Evolutionary conservation across 1,140 invertebrate species (phyloP).

Genomic region (Zaprionus africanus): DNA sequence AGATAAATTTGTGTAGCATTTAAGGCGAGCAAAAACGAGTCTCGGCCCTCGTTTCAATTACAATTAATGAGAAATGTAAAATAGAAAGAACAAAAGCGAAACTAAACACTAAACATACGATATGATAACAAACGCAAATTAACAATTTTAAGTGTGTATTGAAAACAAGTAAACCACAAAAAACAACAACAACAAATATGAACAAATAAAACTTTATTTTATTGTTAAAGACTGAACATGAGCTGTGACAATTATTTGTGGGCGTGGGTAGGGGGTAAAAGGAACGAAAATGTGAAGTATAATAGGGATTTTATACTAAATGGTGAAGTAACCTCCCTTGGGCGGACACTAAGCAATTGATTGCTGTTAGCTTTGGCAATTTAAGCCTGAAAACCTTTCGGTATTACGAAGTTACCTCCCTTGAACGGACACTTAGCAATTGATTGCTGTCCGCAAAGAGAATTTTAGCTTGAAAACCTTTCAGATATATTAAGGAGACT

Average conservation of each 20-base stretch:
- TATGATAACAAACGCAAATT: constrained; percentile 14
- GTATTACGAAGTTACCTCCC: too few species aligned
- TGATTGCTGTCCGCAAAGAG: too few species aligned
- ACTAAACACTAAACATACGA: constrained; percentile 3
- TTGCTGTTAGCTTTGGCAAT: too few species aligned
- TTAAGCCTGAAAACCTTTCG: too few species aligned
- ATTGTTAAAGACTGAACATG: constrained; percentile 78
- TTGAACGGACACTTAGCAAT: too few species aligned
- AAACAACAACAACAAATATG: constrained; percentile 57
- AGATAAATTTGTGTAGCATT: background rate
- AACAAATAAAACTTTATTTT: constrained; percentile 78
- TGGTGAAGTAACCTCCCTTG: too few species aligned
- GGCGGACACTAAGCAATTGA: too few species aligned
- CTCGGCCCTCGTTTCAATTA: background rate
- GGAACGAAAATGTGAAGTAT: too few species aligned
- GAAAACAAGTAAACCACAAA: constrained; percentile 3
- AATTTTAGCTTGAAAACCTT: too few species aligned
- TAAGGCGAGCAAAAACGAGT: background rate
- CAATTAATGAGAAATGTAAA: constrained; percentile 11
- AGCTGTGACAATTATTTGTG: constrained; percentile 12
- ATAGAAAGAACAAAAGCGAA: constrained; percentile 13
- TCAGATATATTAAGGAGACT: too few species aligned
- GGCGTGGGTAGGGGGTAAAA: background rate
- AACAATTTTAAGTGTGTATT: constrained; percentile 71
- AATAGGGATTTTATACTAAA: too few species aligned